These are phyloP conservation scores for Rhynchomys soricoides DNA, from an alignment of 2,113 vertebrate species.

Conservation along the genomic window DNA sequence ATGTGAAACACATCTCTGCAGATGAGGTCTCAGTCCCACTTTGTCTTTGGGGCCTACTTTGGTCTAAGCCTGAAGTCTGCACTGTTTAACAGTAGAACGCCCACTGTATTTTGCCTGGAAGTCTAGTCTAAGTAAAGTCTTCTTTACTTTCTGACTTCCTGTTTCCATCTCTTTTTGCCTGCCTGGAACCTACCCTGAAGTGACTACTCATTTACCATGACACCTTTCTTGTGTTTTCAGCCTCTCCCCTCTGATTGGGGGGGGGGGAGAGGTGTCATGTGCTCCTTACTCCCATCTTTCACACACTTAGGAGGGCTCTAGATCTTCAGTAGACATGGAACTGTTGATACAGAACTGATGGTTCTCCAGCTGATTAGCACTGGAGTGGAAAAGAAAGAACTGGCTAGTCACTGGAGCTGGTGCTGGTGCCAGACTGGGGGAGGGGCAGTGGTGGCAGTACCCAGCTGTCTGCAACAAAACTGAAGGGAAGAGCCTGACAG, in stretches of 20 bases:
- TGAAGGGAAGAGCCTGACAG: not conserved
- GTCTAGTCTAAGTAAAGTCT: too few species aligned
- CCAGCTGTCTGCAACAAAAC: not conserved
- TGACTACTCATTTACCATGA: not conserved
- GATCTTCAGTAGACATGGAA: constrained; percentile 23
- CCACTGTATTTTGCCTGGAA: not conserved
- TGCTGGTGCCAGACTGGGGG: not conserved
- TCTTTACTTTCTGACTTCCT: not conserved
- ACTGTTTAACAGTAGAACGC: not conserved
- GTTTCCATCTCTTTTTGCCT: not conserved
- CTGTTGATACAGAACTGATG: constrained; percentile 64
- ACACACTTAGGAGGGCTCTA: not conserved
- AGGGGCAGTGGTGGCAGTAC: not conserved
- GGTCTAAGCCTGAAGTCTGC: not conserved
- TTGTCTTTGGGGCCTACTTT: not conserved
- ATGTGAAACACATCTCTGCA: not conserved
- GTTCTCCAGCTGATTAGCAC: constrained; percentile 50
- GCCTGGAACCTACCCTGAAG: not conserved
- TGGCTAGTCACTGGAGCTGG: constrained; percentile 35
- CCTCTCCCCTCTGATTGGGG: not conserved
- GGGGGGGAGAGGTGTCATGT: not conserved
- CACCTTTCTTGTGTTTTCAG: constrained; percentile 15
- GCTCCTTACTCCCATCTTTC: not conserved
- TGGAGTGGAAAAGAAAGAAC: constrained; percentile 46
- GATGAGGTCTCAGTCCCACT: not conserved